Base-by-base conservation (phyloP, 92 coral and sea anemone genomes). In the Pocillopora grandis region DNA sequence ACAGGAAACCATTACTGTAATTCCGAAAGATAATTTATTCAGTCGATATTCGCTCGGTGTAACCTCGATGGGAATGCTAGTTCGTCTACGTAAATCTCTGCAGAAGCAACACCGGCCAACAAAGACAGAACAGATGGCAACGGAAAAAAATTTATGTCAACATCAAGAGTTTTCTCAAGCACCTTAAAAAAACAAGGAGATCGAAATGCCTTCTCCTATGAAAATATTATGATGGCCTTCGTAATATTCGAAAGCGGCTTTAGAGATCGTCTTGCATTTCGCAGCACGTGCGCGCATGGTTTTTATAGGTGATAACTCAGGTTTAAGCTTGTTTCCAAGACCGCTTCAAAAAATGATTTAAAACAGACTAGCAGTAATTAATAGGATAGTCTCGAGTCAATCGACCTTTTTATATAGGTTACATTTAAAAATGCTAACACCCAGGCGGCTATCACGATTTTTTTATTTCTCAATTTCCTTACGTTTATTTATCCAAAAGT, bases 1-100 rank as follows among this genome's bases (percentile, higher is more conserved):
- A 36, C 73, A 64, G 86, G 86, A 72, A 73, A 63, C 86, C 80
- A 83, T 83, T 15, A 19, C 59, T 59, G 20, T 19, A 67, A 52
- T 58, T 27, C 62, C 79, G 79, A 76, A 16, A 20, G 79, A 58
- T 56, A 63, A 78, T 61, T 19, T 10, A 78, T 20, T 55, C 71
- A 56, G 59, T 67, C 76, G 84, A 80, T 69, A 80, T 31, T 35
- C 20, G 76, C 31, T 80, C 59, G 65, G 59, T 5, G 8, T 20
- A 12, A 17, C 9, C 2, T 81, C 76, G 23, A n/a, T 27, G 52
- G 75, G 75, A 70, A 35, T 55, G 37, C 48, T 10, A 31, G 37
- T 2, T 8, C 21, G 11, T 3, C 8, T 23, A 52, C 49, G 75
- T 27, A 21, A 17, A 9, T 4, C 27, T 72, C 13, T 5, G 66